Evolutionary conservation across 2,888 invertebrate genomes (phyloP), one percentile per base, ranked within the genome.

Genomic region (Erpobdella octoculata): DNA sequence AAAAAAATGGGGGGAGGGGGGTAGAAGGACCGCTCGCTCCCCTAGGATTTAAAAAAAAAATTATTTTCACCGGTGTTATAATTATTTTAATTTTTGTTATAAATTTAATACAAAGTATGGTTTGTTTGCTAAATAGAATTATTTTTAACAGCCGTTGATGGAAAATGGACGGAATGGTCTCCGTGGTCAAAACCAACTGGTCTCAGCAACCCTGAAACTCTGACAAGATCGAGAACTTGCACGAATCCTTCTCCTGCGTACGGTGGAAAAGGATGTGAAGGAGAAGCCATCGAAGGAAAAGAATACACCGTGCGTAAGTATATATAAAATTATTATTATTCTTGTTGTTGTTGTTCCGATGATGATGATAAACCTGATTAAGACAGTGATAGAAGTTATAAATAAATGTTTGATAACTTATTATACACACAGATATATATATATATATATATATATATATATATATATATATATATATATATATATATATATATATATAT

Each of bases 171-270:
- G 8, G 58, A 69, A n/a, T 69, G 69, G 69, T 21, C 36, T 5
- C n/a, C 9, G n/a, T 69, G 69, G 69, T 41, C 46, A 18, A 15
- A 18, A 18, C 48, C 46, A 36, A 69, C 53, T 4, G 31, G 36
- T 58, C 12, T 58, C 9, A 69, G 25, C 35, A 69, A 69, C 48
- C 69, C 69, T n/a, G 69, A 69, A 58, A 69, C 53, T 1, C 28
- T 69, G n/a, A 69, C 53, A 12, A 53, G 69, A 53, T 58, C 35
- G 3, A 38, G 69, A n/a, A 31, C 69, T 0, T 69, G 69, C 37
- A 69, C 53, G 4, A 28, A n/a, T 5, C 69, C 69, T 3, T 3
- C 58, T 58, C 69, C 69, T 33, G 53, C 53, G 8, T 69, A 58
- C 35, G 69, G 69, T n/a, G 69, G 69, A 15, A 35, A 18, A 25